Conservation (phyloP, 2,888 invertebrate species). For the Margaritifera margaritifera region DNA sequence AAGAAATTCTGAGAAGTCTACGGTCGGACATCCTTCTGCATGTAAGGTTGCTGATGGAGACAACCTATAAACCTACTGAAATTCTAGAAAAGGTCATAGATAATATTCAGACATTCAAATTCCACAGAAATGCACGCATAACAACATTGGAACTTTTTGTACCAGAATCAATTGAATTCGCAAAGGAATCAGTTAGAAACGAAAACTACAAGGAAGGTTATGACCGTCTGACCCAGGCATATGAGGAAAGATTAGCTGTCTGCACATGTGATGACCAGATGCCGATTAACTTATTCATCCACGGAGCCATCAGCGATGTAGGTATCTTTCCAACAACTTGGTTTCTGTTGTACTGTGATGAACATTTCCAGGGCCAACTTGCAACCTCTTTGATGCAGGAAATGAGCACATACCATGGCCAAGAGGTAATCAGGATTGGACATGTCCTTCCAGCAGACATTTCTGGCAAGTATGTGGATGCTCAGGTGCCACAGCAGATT, state of each 20-base stretch:
- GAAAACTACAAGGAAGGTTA: slow-evolving; percentile 23
- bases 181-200: slow-evolving; percentile 17
- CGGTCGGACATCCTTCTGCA: slow-evolving; percentile 20
- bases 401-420: slow-evolving; percentile 13
- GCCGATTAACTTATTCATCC: slow-evolving; percentile 32
- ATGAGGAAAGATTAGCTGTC: slow-evolving; percentile 37
- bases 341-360: slow-evolving; percentile 39
- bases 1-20: slow-evolving; percentile 10
- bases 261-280: slow-evolving; percentile 42
- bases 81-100: slow-evolving; percentile 17
- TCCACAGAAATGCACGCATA: slow-evolving; percentile 16
- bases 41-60: slow-evolving; percentile 20
- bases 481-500: slow-evolving; percentile 27
- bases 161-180: slow-evolving; percentile 29
- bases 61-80: slow-evolving; percentile 7
- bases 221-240: slow-evolving; percentile 32
- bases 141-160: slow-evolving; percentile 31
- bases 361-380: slow-evolving; percentile 35
- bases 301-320: slow-evolving; percentile 25
- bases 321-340: slow-evolving; percentile 23
- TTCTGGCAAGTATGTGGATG: slow-evolving; percentile 21
- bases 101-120: slow-evolving; percentile 23
- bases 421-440: slow-evolving; percentile 19
- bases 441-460: slow-evolving; percentile 24
- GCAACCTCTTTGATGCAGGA: slow-evolving; percentile 29